Evolutionary conservation across 2,113 vertebrate species (phyloP), one percentile per base, ranked within the genome.

Genomic region (Rhinopomastus cyanomelas): DNA sequence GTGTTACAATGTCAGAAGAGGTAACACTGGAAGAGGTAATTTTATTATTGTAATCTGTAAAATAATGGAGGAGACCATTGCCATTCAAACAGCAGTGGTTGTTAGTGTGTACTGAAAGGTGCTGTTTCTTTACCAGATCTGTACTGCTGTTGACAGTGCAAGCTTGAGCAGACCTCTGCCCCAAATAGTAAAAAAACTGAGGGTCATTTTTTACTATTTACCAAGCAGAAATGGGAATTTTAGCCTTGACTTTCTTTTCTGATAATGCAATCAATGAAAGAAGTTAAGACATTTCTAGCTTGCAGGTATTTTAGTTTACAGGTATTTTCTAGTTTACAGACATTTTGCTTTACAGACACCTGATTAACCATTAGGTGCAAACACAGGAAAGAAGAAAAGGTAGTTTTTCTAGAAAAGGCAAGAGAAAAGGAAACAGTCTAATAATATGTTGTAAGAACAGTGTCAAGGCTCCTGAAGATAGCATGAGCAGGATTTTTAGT

Each of bases 391-490:
- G 17, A 18, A 42, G 51, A 79, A 66, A 52, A 8, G 10, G 49
- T 42, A 18, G 64, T 90, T 88, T 81, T 15, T 49, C 74, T 93
- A 14, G 4, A 76, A 96, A 96, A 93, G 4, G 7, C 16, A 71
- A 87, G 11, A 36, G 8, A 27, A 12, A 29, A 77, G 48, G 88
- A 87, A 42, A 34, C 49, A 32, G 30, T 30, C 39, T 30, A 85
- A 68, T 64, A 75, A 84, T 36, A 62, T 4, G 25, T 23, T 65
- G n/a, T 76, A 59, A 66, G 56, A 64, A 29, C 12, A 49, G 30
- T 91, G 17, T 64, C 46, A 60, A 8, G 84, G 23, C 11, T 79
- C 3, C 5, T 84, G 25, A 87, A 79, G 34, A 85, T 27, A 74
- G 27, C 10, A 8, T 64, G 34, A 48, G 4, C 29, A 22, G 39